Base-by-base conservation (phyloP, 2,797 vertebrate species). In the Manis javanica region DNA sequence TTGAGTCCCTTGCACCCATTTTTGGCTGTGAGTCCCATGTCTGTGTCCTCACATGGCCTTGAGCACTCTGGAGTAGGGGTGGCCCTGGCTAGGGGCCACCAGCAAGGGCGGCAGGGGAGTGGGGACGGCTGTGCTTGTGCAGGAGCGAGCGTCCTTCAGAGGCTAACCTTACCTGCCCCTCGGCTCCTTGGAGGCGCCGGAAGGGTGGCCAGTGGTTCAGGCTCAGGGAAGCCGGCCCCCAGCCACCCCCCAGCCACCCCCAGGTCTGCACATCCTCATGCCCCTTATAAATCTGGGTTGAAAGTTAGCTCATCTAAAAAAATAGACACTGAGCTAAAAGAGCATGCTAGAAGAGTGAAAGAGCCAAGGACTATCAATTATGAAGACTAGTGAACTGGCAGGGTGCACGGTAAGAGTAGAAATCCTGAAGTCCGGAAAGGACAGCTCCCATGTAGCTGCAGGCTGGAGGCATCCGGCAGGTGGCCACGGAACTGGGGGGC, bases 371-470 rank as follows among this genome's bases (percentile, higher is more conserved):
- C 1, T 1, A 6, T 9, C 46, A 24, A 9, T 7, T 26, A 7
- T 8, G 1, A 4, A 66, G 64, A 19, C 7, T 0, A 46, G 6
- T 26, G 11, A 6, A 7, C 29, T 4, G 2, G n/a, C 34, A 4
- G 69, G 14, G 5, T 0, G 0, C 5, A 14, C 9, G 26, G 3
- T 29, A 0, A 7, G 31, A 4, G 77, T 5, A 2, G 23, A 4
- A 16, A 19, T 9, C 18, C 39, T 29, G 16, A 15, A 2, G 4
- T 46, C 24, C 19, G 12, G 11, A 18, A 19, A 11, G 59, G 26
- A 0, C 2, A 12, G 6, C 42, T 18, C 13, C 29, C 24, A 0
- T 0, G 10, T 7, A 1, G 23, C 2, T 3, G 23, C 26, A 23
- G 64, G 64, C 59, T 1, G 4, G 4, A 0, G 7, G 1, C 3